A percentile compares a stretch with the other conserved stretches of the same genome.
phyloP scores from a whole-genome alignment of 2,888 invertebrate species.

The Galerucella nymphaeae region DNA sequence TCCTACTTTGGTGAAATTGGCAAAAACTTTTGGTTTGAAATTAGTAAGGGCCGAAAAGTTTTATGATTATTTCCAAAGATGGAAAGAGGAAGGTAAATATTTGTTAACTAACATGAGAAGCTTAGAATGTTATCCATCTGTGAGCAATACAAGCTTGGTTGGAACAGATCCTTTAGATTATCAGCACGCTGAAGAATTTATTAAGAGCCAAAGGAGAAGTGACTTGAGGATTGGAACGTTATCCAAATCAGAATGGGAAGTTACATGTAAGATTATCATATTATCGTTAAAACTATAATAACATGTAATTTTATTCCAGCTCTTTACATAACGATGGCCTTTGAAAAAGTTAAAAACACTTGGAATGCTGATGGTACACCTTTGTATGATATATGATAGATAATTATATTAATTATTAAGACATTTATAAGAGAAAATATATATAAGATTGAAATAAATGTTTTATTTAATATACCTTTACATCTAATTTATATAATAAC shows the following conservation, averaged over 20 bases:
- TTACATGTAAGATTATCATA: conserved; percentile 76
- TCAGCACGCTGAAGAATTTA: conserved; percentile 75
- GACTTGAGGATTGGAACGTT: conserved; percentile 79
- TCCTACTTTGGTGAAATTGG: conserved; percentile 81
- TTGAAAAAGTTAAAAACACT: conserved; percentile 78
- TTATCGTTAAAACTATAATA: too few relatives aligned
- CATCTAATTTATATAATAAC: neutral
- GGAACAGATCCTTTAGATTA: conserved; percentile 76
- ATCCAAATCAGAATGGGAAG: conserved; percentile 93
- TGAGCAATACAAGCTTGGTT: conserved; percentile 67
- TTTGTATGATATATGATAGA: conserved; percentile 65
- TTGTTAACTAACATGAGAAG: conserved; percentile 83
- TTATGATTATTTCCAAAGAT: conserved; percentile 80
- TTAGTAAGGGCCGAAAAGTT: conserved; percentile 78
- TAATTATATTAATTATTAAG: neutral
- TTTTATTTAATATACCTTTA: neutral
- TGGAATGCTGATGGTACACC: conserved; percentile 75
- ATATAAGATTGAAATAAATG: neutral
- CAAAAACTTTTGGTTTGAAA: conserved; percentile 77
- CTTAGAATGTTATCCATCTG: conserved; percentile 83
- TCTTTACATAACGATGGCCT: conserved; percentile 85
- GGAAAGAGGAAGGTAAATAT: conserved; percentile 69
- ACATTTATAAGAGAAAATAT: neutral
- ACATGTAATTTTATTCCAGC: conserved; percentile 68
- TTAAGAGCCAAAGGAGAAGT: conserved; percentile 62